phyloP scores from a whole-genome alignment of 2,888 invertebrate species.

The Bimastos eiseni region DNA sequence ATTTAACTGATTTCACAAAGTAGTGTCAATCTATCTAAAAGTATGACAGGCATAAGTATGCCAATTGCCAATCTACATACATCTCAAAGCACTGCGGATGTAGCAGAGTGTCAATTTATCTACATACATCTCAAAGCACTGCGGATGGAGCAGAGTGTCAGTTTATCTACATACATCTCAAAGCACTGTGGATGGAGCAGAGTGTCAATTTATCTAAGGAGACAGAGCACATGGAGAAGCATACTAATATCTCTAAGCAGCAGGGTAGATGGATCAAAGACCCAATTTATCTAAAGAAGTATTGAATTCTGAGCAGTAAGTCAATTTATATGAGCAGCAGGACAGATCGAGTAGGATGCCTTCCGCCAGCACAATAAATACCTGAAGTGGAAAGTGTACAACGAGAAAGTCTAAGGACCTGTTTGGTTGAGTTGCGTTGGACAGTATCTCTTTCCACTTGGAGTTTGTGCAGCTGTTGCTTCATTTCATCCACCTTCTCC shows the following conservation, averaged over 20 bases:
- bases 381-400: not conserved
- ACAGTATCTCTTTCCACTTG: slow-evolving; percentile 56
- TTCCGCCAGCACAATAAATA: not conserved
- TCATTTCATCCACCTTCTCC: slow-evolving; percentile 54
- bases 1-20: too few species aligned
- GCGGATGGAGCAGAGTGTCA: too few species aligned
- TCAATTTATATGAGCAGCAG: not conserved
- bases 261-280: not conserved
- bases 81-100: too few species aligned
- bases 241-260: not conserved
- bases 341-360: not conserved
- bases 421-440: slow-evolving; percentile 54
- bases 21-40: too few species aligned
- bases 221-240: not conserved
- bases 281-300: not conserved
- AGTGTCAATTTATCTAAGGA: not conserved
- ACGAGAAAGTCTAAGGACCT: slow-evolving; percentile 46
- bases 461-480: slow-evolving; percentile 48
- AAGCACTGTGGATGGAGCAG: not conserved
- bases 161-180: too few species aligned
- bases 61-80: too few species aligned
- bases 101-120: not conserved
- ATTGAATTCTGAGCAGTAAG: not conserved
- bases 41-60: too few species aligned
- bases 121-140: too few species aligned